Conservation (phyloP, 2,113 vertebrate species). For the Hypocryptadius cinnamomeus region DNA sequence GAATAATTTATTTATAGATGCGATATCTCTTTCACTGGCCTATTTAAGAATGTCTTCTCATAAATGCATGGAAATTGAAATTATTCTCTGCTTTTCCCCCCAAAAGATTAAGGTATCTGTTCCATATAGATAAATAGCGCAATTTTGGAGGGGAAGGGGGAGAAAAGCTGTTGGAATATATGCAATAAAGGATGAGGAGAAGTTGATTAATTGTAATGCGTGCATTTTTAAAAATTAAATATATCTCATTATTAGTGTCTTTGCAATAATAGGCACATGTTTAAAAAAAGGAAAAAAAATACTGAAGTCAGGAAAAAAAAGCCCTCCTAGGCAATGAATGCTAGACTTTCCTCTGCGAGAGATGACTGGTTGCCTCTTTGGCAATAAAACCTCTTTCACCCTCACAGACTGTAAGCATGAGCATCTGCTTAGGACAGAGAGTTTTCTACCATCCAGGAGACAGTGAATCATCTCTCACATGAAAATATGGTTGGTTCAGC, state of each 20-base stretch:
- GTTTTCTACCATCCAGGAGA: constrained; percentile 12
- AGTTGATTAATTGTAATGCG: not conserved
- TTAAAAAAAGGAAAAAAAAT: not conserved
- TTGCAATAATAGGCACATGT: not conserved
- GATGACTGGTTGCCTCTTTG: not conserved
- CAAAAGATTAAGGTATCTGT: constrained; percentile 63
- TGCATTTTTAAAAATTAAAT: not conserved
- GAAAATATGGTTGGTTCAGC: constrained; percentile 37
- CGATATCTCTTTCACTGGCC: constrained; percentile 59
- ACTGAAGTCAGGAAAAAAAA: not conserved
- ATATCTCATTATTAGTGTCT: not conserved
- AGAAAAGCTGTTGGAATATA: not conserved
- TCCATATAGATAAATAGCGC: not conserved
- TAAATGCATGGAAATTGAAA: constrained; percentile 73
- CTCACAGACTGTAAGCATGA: not conserved
- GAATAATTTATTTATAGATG: constrained; percentile 80
- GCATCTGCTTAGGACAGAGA: constrained; percentile 21
- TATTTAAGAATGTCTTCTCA: constrained; percentile 65
- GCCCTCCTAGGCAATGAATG: not conserved
- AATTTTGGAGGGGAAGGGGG: not conserved
- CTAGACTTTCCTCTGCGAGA: not conserved
- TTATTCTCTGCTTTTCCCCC: constrained; percentile 44
- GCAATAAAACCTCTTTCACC: constrained; percentile 23
- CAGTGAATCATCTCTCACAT: constrained; percentile 25
- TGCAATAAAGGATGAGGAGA: not conserved